Evolutionary conservation across 1,140 invertebrate genomes (phyloP).

Genomic region (Ceratina australensis): DNA sequence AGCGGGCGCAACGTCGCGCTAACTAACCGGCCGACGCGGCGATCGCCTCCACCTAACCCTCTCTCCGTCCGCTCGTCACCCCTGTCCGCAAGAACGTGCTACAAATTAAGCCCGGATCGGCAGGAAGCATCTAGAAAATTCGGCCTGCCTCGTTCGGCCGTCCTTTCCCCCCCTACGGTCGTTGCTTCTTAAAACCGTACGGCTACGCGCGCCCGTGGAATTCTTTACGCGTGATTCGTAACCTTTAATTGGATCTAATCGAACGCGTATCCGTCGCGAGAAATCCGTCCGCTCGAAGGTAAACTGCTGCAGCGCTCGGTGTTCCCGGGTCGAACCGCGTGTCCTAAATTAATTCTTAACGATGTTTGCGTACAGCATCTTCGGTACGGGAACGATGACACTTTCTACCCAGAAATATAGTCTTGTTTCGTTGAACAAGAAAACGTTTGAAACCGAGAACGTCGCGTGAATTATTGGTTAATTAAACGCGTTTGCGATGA

Average conservation of each 20-base stretch:
- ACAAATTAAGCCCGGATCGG: conserved; percentile 77
- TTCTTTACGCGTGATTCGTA: conserved; percentile 16
- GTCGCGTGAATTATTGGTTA: no score
- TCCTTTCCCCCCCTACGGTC: background rate
- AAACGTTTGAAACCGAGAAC: no score
- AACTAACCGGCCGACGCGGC: conserved; percentile 64
- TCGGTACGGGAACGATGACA: no score
- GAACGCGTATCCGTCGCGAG: background rate
- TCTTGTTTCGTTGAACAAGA: no score
- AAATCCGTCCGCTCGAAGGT: background rate
- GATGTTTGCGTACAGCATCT: no score
- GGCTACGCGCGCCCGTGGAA: background rate
- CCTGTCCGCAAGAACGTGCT: conserved; percentile 74
- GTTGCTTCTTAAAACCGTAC: background rate
- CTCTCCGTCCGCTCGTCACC: conserved; percentile 57
- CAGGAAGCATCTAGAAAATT: conserved; percentile 75
- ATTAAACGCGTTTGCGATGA: no score
- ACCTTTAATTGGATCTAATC: conserved; percentile 31
- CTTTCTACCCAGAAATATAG: no score
- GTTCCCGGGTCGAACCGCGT: no score
- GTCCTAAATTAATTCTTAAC: no score
- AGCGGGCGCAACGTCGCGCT: conserved; percentile 64
- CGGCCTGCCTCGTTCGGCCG: conserved; percentile 22
- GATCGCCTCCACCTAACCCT: conserved; percentile 5
- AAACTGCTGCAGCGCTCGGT: no score